Evolutionary conservation across 2,888 invertebrate genomes (phyloP).

Genomic region (Holacanthella duospinosa): DNA sequence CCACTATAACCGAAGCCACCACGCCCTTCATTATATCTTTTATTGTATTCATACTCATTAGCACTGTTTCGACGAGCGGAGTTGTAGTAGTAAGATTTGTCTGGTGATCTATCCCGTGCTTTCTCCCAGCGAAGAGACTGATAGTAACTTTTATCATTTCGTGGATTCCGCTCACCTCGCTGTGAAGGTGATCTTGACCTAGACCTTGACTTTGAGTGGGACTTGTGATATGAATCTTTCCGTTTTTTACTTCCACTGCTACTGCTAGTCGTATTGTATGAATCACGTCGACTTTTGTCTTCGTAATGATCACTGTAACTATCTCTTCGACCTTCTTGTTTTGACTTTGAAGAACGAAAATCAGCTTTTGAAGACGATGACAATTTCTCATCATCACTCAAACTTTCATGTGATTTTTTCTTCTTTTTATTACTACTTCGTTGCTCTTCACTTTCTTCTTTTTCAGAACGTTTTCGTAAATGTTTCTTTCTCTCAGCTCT

Average conservation of each 20-base stretch:
- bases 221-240: not conserved
- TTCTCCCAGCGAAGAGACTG: not conserved
- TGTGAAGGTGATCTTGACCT: not conserved
- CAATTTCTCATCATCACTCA: too few species aligned
- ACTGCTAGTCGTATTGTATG: not conserved
- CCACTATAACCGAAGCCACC: constrained; percentile 26
- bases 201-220: not conserved
- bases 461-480: not conserved
- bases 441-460: not conserved
- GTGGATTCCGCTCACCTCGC: not conserved
- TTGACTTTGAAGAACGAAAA: too few species aligned
- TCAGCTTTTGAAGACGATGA: too few species aligned
- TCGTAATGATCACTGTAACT: not conserved
- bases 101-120: not conserved
- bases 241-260: not conserved
- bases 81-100: not conserved
- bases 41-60: constrained; percentile 19
- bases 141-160: not conserved
- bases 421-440: not conserved
- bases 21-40: constrained; percentile 12
- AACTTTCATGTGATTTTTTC: not conserved
- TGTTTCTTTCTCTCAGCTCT: constrained; percentile 39
- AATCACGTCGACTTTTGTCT: not conserved
- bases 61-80: constrained; percentile 7
- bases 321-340: not conserved